Evolutionary conservation across 2,113 vertebrate genomes (phyloP).

Genomic region (Gallinago jamesoni): DNA sequence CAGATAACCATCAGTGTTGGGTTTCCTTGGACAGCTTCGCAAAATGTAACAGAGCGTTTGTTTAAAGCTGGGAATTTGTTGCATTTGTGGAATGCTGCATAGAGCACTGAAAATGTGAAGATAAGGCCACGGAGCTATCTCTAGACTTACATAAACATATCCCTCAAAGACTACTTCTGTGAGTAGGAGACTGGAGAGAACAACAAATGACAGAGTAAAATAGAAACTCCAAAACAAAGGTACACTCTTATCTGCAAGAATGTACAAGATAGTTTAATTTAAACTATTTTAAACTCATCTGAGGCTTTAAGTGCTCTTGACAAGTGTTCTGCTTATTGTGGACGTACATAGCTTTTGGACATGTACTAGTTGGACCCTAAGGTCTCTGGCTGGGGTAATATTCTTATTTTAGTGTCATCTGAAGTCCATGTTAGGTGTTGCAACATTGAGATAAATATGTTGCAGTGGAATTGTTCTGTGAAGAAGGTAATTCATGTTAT

Average conservation of each 20-base stretch:
- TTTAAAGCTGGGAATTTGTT: neutral
- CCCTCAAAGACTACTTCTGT: neutral
- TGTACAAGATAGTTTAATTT: neutral
- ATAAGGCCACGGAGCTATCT: neutral
- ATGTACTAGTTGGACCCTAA: neutral
- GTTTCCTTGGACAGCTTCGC: neutral
- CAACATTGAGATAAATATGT: fast-evolving
- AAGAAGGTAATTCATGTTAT: neutral
- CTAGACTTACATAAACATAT: neutral
- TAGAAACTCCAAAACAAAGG: neutral
- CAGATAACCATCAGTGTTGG: neutral
- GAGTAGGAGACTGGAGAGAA: neutral
- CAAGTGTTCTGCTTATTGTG: neutral
- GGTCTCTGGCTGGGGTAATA: neutral
- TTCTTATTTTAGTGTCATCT: neutral
- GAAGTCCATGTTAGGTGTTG: neutral
- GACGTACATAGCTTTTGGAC: too few species aligned
- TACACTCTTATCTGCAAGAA: neutral
- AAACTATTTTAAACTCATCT: neutral
- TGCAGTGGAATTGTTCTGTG: neutral
- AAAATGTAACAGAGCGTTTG: neutral
- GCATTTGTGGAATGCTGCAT: neutral
- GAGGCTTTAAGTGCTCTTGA: neutral
- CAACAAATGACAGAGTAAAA: neutral
- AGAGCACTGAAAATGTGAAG: neutral